Percentiles rank a stretch among this genome's conserved stretches.
Conservation (phyloP, 2,888 invertebrate genomes). For the Diachrysia chrysitis region DNA sequence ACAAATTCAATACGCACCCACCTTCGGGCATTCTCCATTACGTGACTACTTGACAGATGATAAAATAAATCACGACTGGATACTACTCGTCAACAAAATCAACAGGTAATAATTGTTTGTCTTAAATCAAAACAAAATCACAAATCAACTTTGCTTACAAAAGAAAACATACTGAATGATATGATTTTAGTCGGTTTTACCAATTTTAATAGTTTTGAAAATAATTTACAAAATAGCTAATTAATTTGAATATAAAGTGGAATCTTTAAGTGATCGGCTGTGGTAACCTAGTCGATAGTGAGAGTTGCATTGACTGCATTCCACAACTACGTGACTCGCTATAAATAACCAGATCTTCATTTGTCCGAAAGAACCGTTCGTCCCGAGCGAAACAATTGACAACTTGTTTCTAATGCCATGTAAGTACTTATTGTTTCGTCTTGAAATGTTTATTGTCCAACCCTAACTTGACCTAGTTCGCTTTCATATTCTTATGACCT, state of each 20-base stretch:
- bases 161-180: conserved; percentile 69
- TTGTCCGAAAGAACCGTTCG: conserved; percentile 80
- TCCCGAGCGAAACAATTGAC: conserved; percentile 55
- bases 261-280: conserved; percentile 73
- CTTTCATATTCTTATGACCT: conserved; percentile 76
- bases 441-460: conserved; percentile 72
- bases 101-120: conserved; percentile 58
- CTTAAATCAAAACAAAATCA: conserved; percentile 64
- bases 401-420: conserved; percentile 43
- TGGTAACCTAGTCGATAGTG: conserved; percentile 75
- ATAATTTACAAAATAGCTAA: conserved; percentile 65
- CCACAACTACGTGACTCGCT: conserved; percentile 80
- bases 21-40: conserved; percentile 84
- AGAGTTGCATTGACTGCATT: conserved; percentile 81
- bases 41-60: conserved; percentile 72
- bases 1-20: conserved; percentile 89
- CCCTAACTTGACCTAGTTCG: conserved; percentile 81
- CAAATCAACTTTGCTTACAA: conserved; percentile 68
- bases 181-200: conserved; percentile 61
- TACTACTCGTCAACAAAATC: conserved; percentile 59
- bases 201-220: conserved; percentile 56
- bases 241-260: conserved; percentile 66
- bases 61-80: conserved; percentile 66
- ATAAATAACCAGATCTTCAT: conserved; percentile 81
- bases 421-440: conserved; percentile 61